Conservation (phyloP, 1,140 invertebrate species). For the Sesamia nonagrioides region DNA sequence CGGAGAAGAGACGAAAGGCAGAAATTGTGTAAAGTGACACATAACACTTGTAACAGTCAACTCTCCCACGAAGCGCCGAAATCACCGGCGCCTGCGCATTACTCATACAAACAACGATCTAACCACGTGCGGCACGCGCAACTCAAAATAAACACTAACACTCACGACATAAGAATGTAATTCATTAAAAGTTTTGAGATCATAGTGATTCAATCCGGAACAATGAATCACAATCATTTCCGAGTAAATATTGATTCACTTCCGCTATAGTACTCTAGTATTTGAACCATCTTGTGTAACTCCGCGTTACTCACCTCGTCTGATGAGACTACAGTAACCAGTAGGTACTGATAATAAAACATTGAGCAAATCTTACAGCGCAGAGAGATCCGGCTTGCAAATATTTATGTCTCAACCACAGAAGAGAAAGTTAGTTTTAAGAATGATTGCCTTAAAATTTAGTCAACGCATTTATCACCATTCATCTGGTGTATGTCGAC, state of each 20-base stretch:
- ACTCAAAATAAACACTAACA: constrained; percentile 49
- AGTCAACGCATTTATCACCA: constrained; percentile 29
- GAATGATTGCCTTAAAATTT: constrained; percentile 28
- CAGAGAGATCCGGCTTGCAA: constrained; percentile 14
- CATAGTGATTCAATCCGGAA: constrained; percentile 72
- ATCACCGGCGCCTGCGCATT: constrained; percentile 45
- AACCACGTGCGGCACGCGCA: constrained; percentile 25
- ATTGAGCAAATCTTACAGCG: neutral
- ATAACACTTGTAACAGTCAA: constrained; percentile 24
- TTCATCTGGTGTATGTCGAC: neutral
- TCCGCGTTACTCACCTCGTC: neutral
- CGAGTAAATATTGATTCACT: constrained; percentile 80
- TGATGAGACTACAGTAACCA: constrained; percentile 10
- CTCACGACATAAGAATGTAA: constrained; percentile 39
- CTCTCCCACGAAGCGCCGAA: constrained; percentile 52
- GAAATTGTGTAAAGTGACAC: constrained; percentile 30
- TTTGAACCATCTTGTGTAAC: constrained; percentile 34
- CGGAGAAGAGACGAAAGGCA: neutral
- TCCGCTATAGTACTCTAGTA: constrained; percentile 59
- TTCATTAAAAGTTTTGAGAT: constrained; percentile 46
- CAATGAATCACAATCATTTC: constrained; percentile 71
- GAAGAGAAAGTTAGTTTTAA: constrained; percentile 27
- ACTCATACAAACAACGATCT: constrained; percentile 18
- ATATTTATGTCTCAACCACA: neutral
- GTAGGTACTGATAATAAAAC: neutral